Base-by-base conservation (phyloP, 2,113 vertebrate genomes). In the Madoqua kirkii region DNA sequence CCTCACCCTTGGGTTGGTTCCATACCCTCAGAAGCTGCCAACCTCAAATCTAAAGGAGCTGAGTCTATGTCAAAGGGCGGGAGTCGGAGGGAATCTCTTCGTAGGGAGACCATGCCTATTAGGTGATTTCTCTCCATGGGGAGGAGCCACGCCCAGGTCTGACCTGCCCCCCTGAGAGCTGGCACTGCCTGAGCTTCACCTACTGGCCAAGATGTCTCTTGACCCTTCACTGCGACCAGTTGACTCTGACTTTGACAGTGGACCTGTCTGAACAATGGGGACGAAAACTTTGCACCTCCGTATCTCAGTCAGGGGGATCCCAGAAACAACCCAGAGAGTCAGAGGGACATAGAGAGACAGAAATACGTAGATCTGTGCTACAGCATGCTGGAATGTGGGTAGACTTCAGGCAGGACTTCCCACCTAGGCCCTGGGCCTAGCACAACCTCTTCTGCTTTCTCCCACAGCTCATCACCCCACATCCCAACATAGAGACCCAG, bases 381-480 rank as follows among this genome's bases (percentile, higher is more conserved):
- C 45, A 84, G 87, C 62, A n/a, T 92, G 82, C 36, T 55, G 31
- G 36, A 76, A 23, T 84, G 62, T 57, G 79, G 57, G 10, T n/a
- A 90, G 91, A 90, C 31, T 36, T 87, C 25, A 33, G 54, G 23
- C 5, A 76, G 92, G 54, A 96, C 87, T 71, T 89, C 31, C 52
- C 83, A 57, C 14, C 23, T 43, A 82, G 57, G 2, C 7, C 27
- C 71, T 82, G 13, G 7, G 50, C 79, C 45, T 86, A 29, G 92
- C 71, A 29, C 50, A 54, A 6, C 31, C 50, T 71, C 57, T 62
- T 90, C 45, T 82, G 50, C 79, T 87, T 89, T 87, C 40, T 91
- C 59, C 43, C 59, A 55, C 45, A 98, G 98, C 97, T 59, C 98
- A 98, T 95, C 97, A 98, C 57, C 90, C 90, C 3, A 84, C 96